A percentile compares a stretch with the other conserved stretches of the same genome.
Conservation (phyloP, 2,888 invertebrate genomes). For the Lasius platythorax region DNA sequence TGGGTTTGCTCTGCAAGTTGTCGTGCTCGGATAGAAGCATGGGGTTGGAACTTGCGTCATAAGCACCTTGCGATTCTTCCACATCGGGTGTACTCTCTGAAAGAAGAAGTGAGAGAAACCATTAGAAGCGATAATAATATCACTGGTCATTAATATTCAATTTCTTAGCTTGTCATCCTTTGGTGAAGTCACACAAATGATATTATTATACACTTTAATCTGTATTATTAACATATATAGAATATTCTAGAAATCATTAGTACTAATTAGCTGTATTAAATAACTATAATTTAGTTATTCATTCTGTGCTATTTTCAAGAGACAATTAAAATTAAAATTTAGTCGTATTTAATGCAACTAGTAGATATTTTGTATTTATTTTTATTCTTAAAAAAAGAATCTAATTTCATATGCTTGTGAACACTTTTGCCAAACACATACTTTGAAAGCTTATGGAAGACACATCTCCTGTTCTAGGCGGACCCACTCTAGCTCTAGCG, state of each 20-base stretch:
- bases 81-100: constrained; percentile 76
- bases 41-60: constrained; percentile 77
- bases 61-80: constrained; percentile 79
- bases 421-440: constrained; percentile 46
- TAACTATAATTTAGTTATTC: neutral
- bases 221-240: neutral
- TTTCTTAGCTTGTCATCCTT: neutral
- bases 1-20: constrained; percentile 78
- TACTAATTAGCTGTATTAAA: neutral
- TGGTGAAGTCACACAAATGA: neutral
- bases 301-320: neutral
- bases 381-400: neutral
- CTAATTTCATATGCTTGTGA: neutral
- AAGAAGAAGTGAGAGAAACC: constrained; percentile 20
- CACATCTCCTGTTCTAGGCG: constrained; percentile 76
- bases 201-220: neutral
- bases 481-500: constrained; percentile 85
- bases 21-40: constrained; percentile 79
- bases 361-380: neutral
- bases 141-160: neutral
- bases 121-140: neutral
- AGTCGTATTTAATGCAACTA: neutral
- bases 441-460: constrained; percentile 80
- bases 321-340: neutral
- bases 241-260: neutral